Conservation (phyloP, 2,888 invertebrate genomes). For the Kuschelorhynchus macadamiae region DNA sequence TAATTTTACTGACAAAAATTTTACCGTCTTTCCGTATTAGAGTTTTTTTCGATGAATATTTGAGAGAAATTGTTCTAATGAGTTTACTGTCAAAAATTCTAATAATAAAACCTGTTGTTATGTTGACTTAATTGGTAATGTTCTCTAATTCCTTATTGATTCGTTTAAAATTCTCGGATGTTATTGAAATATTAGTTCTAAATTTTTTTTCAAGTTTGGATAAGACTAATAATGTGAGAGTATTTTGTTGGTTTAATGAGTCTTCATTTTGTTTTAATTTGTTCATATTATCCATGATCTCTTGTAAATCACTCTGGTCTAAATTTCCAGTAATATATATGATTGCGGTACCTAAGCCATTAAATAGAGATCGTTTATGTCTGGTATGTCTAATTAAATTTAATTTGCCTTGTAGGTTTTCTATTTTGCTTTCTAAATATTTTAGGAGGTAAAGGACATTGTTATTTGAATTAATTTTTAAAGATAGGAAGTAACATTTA, state of each 20-base stretch:
- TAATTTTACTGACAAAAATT: too few species aligned
- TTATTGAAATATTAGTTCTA: not conserved
- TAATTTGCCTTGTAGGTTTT: not conserved
- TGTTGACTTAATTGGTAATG: not conserved
- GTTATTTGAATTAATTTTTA: conserved; percentile 7
- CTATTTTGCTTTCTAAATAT: conserved; percentile 1
- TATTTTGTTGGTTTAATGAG: not conserved
- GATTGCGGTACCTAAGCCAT: conserved; percentile 7
- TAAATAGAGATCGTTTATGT: not conserved
- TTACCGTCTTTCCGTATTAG: too few species aligned
- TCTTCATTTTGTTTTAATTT: conserved; percentile 14
- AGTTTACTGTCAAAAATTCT: conserved; percentile 4
- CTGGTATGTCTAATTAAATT: not conserved
- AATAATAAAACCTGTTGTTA: conserved; percentile 1
- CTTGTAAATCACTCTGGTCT: conserved; percentile 12
- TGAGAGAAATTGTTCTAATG: conserved; percentile 8
- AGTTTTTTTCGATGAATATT: too few species aligned
- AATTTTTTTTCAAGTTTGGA: conserved; percentile 6
- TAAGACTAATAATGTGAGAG: conserved; percentile 3
- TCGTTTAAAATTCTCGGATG: conserved; percentile 6
- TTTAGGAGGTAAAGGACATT: not conserved
- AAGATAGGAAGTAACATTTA: not conserved
- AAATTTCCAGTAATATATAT: conserved; percentile 16
- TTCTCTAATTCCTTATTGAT: conserved; percentile 5
- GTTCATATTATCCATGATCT: conserved; percentile 13